These are phyloP conservation scores for Cnemophilus loriae DNA, from an alignment of 2,113 vertebrate species.

Conservation along the genomic window DNA sequence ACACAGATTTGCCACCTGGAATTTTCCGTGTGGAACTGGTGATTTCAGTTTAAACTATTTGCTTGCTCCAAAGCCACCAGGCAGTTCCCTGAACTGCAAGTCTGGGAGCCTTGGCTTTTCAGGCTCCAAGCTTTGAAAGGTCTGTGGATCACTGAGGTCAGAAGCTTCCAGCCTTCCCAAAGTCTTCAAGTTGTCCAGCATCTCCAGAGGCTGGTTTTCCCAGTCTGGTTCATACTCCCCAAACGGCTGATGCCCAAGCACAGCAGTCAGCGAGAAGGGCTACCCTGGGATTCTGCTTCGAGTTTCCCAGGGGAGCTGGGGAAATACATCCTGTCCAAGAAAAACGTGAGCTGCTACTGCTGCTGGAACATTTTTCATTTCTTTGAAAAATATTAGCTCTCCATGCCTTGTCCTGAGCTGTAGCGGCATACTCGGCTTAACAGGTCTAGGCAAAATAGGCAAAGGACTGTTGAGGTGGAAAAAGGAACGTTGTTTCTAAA, in stretches of 20 bases:
- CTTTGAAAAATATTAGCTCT: background rate
- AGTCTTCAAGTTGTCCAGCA: background rate
- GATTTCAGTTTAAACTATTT: background rate
- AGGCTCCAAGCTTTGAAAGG: background rate
- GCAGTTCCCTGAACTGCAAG: background rate
- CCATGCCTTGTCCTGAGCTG: background rate
- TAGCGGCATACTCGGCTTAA: background rate
- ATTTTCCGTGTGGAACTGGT: background rate
- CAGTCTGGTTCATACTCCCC: background rate
- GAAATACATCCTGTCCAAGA: conserved; percentile 35
- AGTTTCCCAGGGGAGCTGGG: background rate
- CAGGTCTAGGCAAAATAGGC: background rate
- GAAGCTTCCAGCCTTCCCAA: background rate
- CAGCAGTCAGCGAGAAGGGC: background rate
- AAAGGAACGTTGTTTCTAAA: background rate
- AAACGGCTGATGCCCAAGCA: background rate
- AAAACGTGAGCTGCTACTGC: background rate
- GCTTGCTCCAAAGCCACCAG: background rate
- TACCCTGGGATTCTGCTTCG: background rate
- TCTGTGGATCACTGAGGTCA: background rate
- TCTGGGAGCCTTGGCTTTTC: background rate
- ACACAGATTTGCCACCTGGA: background rate
- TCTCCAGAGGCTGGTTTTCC: background rate
- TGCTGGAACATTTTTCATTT: background rate
- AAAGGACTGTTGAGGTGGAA: background rate